Evolutionary conservation across 2,888 invertebrate genomes (phyloP).

Genomic region (Polietes domitor): DNA sequence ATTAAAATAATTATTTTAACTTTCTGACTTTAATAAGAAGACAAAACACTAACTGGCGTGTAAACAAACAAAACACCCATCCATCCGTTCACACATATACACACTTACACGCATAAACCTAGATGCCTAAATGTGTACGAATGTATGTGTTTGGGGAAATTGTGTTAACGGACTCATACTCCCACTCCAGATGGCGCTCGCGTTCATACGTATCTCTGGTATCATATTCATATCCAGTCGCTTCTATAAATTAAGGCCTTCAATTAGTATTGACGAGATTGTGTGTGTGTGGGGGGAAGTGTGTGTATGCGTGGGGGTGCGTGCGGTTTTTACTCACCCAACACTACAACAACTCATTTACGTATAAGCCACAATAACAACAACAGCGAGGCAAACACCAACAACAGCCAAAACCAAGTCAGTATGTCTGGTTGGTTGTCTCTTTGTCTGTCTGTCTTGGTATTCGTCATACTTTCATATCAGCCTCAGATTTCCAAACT

Average conservation of each 20-base stretch:
- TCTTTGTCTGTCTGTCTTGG: neutral
- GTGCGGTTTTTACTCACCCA: neutral
- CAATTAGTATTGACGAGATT: slow-evolving; percentile 35
- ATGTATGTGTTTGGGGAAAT: neutral
- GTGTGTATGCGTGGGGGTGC: slow-evolving; percentile 31
- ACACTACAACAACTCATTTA: slow-evolving; percentile 18
- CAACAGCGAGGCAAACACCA: neutral
- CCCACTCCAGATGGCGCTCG: no score
- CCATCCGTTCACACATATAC: neutral
- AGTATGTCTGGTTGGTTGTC: slow-evolving; percentile 33
- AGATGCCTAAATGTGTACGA: no score
- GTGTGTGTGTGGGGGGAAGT: slow-evolving; percentile 16
- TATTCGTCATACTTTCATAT: neutral
- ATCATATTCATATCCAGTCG: slow-evolving; percentile 1
- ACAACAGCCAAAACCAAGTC: slow-evolving; percentile 26
- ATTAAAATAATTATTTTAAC: slow-evolving; percentile 33
- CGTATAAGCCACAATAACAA: neutral
- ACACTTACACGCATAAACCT: neutral
- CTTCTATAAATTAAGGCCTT: slow-evolving; percentile 46
- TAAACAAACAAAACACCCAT: neutral
- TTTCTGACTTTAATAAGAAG: slow-evolving; percentile 24
- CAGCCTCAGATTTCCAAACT: slow-evolving; percentile 11
- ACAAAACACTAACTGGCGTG: neutral
- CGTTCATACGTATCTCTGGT: neutral
- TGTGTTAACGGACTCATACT: neutral